Base-by-base conservation (phyloP, 2,797 vertebrate genomes). In the Todus mexicanus region DNA sequence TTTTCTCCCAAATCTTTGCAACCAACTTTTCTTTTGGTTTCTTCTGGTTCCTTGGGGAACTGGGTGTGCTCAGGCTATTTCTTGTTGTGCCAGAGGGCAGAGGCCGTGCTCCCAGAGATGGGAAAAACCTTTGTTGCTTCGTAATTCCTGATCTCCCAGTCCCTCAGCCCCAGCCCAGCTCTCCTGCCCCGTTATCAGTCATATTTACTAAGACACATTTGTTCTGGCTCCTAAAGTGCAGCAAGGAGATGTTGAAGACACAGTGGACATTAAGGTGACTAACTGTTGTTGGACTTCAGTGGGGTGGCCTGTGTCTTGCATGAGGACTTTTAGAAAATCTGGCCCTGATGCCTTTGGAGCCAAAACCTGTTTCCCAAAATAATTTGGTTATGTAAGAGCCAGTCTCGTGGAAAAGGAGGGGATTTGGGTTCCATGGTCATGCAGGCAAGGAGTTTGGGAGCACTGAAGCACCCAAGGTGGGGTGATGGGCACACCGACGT, bases 241-340 rank as follows among this genome's bases (percentile, higher is more conserved):
- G 50, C 38, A n/a, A 40, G 38, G 37, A 38, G 48, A 57, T 33
- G 15, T 35, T 37, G 33, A 35, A 56, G 68, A 6, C 35, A 5
- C 18, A 4, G 81, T 53, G 56, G 57, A 12, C 7, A 0, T 16
- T 5, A 4, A 22, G 12, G 64, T 3, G 18, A 26, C 31, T 17
- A 3, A 1, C 1, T 51, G 33, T 7, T 7, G 0, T 5, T 6
- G 7, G 16, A 3, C 43, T 27, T 45, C 17, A 15, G 4, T 1
- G 37, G 74, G 19, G 64, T 5, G 17, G 42, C 15, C n/a, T 45
- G 37, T 21, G 2, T 17, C 59, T 23, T 15, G 19, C 10, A 2
- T 3, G 35, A 47, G 33, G 10, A 27, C 31, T 48, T 1, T 4
- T 33, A 64, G 53, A 47, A 84, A 60, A 27, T n/a, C 45, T 33